Percentiles rank a stretch among this genome's conserved stretches.
Conservation (phyloP, 2,888 invertebrate genomes). For the Tetragonula carbonaria region DNA sequence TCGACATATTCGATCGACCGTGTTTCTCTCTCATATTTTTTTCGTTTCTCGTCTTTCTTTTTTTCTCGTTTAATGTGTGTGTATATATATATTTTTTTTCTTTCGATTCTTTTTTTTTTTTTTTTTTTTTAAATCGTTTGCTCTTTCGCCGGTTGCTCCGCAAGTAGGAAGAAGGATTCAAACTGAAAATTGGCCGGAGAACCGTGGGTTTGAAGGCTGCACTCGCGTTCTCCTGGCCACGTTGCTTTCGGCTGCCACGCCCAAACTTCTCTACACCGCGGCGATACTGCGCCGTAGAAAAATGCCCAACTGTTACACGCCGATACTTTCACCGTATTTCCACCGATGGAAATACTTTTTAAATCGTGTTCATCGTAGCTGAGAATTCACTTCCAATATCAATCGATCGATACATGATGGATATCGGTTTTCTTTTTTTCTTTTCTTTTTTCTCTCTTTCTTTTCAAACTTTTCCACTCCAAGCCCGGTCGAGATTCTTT, state of each 20-base stretch:
- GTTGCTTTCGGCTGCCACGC: slow-evolving; percentile 69
- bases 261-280: slow-evolving; percentile 57
- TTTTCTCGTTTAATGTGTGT: slow-evolving; percentile 1
- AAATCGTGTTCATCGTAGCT: background rate
- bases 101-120: background rate
- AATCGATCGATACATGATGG: background rate
- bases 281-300: slow-evolving; percentile 57
- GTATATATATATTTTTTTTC: background rate
- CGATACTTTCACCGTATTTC: slow-evolving; percentile 8
- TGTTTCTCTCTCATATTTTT: background rate
- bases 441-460: background rate
- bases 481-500: background rate
- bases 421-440: background rate
- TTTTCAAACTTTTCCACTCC: background rate
- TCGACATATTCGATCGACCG: slow-evolving; percentile 29
- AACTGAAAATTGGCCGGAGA: slow-evolving; percentile 46
- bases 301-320: slow-evolving; percentile 31
- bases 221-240: slow-evolving; percentile 60
- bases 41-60: slow-evolving; percentile 19
- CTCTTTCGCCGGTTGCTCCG: slow-evolving; percentile 17
- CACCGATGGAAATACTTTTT: slow-evolving; percentile 10
- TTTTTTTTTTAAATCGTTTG: background rate
- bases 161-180: slow-evolving; percentile 8
- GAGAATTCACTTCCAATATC: background rate
- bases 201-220: slow-evolving; percentile 24